Conservation (phyloP, 2,888 invertebrate genomes). For the Meiosimyza platycephala region DNA sequence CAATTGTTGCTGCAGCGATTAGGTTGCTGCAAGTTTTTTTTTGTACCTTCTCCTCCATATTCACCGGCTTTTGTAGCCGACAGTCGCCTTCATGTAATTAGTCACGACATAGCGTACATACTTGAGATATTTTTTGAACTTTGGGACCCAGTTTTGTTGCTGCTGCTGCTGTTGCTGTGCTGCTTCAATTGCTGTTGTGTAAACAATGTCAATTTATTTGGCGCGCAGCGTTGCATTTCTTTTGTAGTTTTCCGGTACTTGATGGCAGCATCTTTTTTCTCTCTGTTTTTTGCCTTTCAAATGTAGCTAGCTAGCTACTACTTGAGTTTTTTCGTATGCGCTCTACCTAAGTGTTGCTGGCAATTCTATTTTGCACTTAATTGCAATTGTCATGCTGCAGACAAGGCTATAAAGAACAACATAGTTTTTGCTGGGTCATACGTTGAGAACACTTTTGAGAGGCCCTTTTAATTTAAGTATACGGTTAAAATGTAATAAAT, state of each 20-base stretch:
- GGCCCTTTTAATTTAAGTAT: no score
- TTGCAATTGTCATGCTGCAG: slow-evolving; percentile 6
- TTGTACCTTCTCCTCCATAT: not conserved
- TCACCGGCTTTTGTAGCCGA: no score
- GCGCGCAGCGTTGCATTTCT: slow-evolving; percentile 18
- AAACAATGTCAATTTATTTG: slow-evolving; percentile 30
- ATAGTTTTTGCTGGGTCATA: no score
- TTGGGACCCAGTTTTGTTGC: slow-evolving; percentile 24
- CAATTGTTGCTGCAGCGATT: not conserved
- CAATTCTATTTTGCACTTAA: slow-evolving; percentile 15
- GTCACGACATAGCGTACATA: slow-evolving; percentile 35
- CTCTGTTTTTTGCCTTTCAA: not conserved
- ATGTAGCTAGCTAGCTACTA: not conserved
- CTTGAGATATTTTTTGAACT: slow-evolving; percentile 29
- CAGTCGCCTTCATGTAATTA: slow-evolving; percentile 25
- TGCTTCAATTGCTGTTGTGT: not conserved
- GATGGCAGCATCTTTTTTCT: not conserved
- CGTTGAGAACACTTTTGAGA: no score
- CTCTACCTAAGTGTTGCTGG: slow-evolving; percentile 16
- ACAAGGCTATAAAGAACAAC: not conserved
- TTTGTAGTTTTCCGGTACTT: slow-evolving; percentile 30
- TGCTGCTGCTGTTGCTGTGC: not conserved
- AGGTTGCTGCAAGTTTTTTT: not conserved
- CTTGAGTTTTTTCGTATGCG: not conserved
- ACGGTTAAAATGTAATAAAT: no score